These are phyloP conservation scores for Lanistes nyassanus DNA, from an alignment of 1,140 invertebrate genomes.

Conservation along the genomic window DNA sequence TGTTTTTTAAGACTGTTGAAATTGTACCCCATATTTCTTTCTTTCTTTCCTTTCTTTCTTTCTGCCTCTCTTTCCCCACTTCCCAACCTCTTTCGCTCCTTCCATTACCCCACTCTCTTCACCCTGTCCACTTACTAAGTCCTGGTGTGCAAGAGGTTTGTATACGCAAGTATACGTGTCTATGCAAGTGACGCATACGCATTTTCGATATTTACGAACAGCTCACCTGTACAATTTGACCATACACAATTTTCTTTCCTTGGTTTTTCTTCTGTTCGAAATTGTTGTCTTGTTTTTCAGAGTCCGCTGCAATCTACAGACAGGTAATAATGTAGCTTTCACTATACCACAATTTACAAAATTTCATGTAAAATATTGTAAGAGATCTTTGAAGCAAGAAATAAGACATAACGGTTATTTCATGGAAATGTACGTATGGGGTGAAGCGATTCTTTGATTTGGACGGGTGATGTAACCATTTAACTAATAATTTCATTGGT, in stretches of 20 bases:
- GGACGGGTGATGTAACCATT: no score
- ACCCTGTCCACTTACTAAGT: neutral
- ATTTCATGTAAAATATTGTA: no score
- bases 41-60: neutral
- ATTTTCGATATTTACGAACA: neutral
- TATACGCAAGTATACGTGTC: neutral
- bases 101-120: neutral
- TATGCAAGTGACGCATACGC: no score
- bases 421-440: no score
- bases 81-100: neutral
- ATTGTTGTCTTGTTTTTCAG: constrained; percentile 62
- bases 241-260: constrained; percentile 62
- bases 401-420: no score
- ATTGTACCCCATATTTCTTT: no score
- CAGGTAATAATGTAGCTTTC: no score
- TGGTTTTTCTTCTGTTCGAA: constrained; percentile 59
- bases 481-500: no score
- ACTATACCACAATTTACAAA: no score
- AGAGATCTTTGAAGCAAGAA: no score
- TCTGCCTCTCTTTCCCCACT: neutral
- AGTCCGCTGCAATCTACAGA: constrained; percentile 54
- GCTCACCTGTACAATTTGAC: constrained; percentile 64
- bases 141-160: neutral
- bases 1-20: neutral
- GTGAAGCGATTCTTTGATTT: no score